Conservation (phyloP, 2,797 vertebrate genomes). For the Neostethus bicornis region DNA sequence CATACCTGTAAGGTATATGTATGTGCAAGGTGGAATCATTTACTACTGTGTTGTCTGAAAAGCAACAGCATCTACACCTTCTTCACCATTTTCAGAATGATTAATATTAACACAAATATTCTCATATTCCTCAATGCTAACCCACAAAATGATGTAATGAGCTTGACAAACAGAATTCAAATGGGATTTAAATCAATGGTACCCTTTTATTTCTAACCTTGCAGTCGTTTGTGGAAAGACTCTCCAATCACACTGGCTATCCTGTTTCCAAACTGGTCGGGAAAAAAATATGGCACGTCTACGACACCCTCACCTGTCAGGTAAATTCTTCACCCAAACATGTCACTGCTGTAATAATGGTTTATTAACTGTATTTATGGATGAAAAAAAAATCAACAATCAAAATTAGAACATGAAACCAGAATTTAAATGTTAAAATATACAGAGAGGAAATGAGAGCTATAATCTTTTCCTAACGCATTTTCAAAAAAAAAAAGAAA, state of each 20-base stretch:
- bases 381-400: conserved; percentile 4
- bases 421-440: conserved; percentile 19
- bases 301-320: conserved; percentile 89
- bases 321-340: conserved; percentile 63
- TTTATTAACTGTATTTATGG: conserved; percentile 5
- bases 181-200: conserved; percentile 3
- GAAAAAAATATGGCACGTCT: conserved; percentile 84
- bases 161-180: background rate
- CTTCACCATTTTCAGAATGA: too few species aligned
- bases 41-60: conserved; percentile 4
- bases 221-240: conserved; percentile 82
- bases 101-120: conserved; percentile 1
- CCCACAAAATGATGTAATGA: conserved; percentile 1
- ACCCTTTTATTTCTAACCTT: conserved; percentile 11
- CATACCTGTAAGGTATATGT: conserved; percentile 44
- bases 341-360: background rate
- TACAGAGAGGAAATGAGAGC: conserved; percentile 8
- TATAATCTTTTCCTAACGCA: conserved; percentile 23
- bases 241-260: conserved; percentile 84
- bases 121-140: background rate
- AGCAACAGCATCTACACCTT: conserved; percentile 2
- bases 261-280: conserved; percentile 75
- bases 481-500: conserved; percentile 22
- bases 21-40: conserved; percentile 31
- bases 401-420: conserved; percentile 16